These are phyloP conservation scores for Nephotettix cincticeps DNA, from an alignment of 1,140 invertebrate species.

Conservation along the genomic window DNA sequence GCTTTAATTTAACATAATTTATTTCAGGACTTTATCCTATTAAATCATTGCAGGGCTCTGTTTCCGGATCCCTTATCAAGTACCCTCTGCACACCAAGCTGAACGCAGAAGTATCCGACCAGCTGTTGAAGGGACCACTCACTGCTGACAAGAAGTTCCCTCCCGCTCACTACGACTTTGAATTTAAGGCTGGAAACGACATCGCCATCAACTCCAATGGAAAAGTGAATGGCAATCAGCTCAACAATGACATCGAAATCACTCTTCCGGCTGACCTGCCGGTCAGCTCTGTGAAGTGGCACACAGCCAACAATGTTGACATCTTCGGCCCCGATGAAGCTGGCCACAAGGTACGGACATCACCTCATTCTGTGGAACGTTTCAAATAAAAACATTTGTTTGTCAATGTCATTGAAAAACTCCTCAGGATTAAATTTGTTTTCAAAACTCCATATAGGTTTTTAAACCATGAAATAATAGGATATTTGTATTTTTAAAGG, in stretches of 20 bases:
- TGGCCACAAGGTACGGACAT: not conserved
- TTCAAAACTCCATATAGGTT: no score
- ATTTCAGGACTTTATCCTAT: no score
- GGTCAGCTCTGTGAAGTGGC: constrained; percentile 28
- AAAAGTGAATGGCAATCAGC: constrained; percentile 24
- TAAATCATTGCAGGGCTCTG: constrained; percentile 29
- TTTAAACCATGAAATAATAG: no score
- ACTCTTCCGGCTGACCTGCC: constrained; percentile 29
- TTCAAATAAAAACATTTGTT: no score
- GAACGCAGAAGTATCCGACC: constrained; percentile 32
- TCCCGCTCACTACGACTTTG: constrained; percentile 22
- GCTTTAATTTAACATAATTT: no score
- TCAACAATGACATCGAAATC: constrained; percentile 26
- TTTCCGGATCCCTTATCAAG: constrained; percentile 23
- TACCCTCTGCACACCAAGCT: constrained; percentile 25
- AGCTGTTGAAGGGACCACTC: constrained; percentile 26
- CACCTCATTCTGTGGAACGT: not conserved
- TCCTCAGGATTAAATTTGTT: no score
- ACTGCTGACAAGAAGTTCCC: constrained; percentile 25
- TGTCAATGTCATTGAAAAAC: no score
- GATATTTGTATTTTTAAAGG: no score
- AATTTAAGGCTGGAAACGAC: constrained; percentile 19
- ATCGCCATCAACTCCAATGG: constrained; percentile 20
- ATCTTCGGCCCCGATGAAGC: not conserved
- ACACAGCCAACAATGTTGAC: constrained; percentile 11